Evolutionary conservation across 2,797 vertebrate genomes (phyloP).

Genomic region (Holocentrus rufus): DNA sequence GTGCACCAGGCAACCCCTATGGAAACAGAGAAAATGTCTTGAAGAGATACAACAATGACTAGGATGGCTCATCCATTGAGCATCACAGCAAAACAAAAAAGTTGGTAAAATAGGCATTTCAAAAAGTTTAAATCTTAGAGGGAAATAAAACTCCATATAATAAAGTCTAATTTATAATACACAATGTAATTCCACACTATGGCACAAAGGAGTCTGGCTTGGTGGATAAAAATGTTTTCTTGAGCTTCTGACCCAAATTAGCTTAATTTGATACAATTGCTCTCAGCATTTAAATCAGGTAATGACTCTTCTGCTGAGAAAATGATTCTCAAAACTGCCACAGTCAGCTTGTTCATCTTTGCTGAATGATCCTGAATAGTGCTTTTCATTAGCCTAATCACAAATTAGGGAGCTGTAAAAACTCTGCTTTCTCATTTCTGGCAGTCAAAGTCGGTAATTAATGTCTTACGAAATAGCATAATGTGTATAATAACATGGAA

Average conservation of each 20-base stretch:
- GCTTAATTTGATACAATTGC: slow-evolving; percentile 13
- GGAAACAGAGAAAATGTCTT: slow-evolving; percentile 42
- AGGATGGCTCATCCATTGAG: background rate
- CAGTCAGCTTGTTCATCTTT: slow-evolving; percentile 34
- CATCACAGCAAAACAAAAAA: background rate
- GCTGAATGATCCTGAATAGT: slow-evolving; percentile 44
- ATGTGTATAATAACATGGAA: background rate
- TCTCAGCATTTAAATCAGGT: slow-evolving; percentile 31
- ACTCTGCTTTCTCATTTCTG: slow-evolving; percentile 12
- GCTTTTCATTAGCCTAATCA: slow-evolving; percentile 47
- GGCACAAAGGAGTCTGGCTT: background rate
- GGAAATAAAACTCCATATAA: background rate
- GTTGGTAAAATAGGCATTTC: background rate
- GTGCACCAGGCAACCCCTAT: slow-evolving; percentile 91
- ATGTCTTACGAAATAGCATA: background rate
- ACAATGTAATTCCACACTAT: background rate
- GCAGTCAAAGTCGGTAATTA: slow-evolving; percentile 26
- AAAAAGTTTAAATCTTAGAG: background rate
- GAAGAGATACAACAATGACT: slow-evolving; percentile 5
- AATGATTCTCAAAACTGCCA: slow-evolving; percentile 16
- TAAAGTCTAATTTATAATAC: background rate
- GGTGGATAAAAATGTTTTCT: slow-evolving; percentile 25
- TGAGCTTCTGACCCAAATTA: slow-evolving; percentile 45
- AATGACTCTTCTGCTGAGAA: slow-evolving; percentile 20
- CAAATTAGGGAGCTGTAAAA: slow-evolving; percentile 34